A percentile compares a stretch with the other conserved stretches of the same genome.
Evolutionary conservation across 2,888 invertebrate species (phyloP).

Genomic region (Parapristionchus giblindavisi): DNA sequence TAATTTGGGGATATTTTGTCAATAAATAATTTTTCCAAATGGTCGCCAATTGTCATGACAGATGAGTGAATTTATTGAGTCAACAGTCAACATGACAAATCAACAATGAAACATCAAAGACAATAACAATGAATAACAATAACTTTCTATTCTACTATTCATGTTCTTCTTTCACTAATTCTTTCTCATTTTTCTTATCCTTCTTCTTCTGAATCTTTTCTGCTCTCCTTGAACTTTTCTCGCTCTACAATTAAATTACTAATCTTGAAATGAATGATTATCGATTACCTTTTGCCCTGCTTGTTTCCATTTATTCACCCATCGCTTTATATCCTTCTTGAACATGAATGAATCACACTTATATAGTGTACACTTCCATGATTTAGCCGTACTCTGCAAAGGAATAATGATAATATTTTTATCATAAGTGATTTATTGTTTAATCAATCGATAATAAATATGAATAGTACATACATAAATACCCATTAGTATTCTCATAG

Average conservation of each 20-base stretch:
- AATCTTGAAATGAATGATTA: background rate
- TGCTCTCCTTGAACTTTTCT: conserved; percentile 24
- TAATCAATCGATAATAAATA: background rate
- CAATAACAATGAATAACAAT: background rate
- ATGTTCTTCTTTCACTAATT: conserved; percentile 1
- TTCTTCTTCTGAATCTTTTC: conserved; percentile 30
- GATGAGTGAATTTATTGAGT: too few species aligned
- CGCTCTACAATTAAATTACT: background rate
- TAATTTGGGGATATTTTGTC: too few species aligned
- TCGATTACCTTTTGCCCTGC: conserved; percentile 29
- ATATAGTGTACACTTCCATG: conserved; percentile 54
- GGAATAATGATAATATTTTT: background rate
- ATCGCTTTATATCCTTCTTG: conserved; percentile 48
- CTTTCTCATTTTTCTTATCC: conserved; percentile 17
- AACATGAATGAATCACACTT: conserved; percentile 48
- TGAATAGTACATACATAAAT: conserved; percentile 45
- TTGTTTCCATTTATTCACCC: conserved; percentile 49
- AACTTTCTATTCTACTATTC: background rate
- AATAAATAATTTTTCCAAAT: too few species aligned
- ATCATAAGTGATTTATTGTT: background rate
- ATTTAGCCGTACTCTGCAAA: conserved; percentile 48
- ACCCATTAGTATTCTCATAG: conserved; percentile 49
- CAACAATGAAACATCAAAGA: conserved; percentile 16
- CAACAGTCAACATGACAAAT: conserved; percentile 21
- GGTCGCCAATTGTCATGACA: too few species aligned